Conservation (phyloP, 2,113 vertebrate species). For the Chascanopsetta lugubris region DNA sequence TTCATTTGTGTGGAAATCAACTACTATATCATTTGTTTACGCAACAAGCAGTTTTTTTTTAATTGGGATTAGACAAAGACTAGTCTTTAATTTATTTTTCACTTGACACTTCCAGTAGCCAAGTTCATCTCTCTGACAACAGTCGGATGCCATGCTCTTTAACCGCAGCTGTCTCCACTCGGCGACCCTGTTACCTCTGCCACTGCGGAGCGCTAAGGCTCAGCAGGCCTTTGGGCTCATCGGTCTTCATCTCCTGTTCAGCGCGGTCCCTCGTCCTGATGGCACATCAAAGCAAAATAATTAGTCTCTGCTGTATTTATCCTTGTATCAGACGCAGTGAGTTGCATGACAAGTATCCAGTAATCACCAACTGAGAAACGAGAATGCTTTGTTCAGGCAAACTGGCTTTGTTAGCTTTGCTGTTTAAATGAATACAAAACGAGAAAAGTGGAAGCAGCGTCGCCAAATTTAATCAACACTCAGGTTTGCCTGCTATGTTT, state of each 20-base stretch:
- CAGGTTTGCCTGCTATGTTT: conserved; percentile 1
- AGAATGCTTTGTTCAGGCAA: conserved; percentile 4
- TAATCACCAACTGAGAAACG: conserved; percentile 13
- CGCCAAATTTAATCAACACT: not conserved
- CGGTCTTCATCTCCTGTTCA: conserved; percentile 51
- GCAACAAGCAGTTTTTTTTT: conserved; percentile 16
- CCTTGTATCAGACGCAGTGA: conserved; percentile 35
- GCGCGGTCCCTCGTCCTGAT: conserved; percentile 49
- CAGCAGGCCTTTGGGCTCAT: conserved; percentile 44
- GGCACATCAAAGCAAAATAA: conserved; percentile 63
- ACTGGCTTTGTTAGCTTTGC: not conserved
- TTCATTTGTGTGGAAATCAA: conserved; percentile 52
- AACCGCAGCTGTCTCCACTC: conserved; percentile 31
- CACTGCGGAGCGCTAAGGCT: conserved; percentile 43
- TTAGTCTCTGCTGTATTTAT: conserved; percentile 68
- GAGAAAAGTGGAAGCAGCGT: not conserved
- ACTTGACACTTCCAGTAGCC: conserved; percentile 8
- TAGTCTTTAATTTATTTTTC: conserved; percentile 36
- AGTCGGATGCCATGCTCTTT: conserved; percentile 9
- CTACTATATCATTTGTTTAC: conserved; percentile 29
- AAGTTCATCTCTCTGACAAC: not conserved
- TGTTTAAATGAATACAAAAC: conserved; percentile 11
- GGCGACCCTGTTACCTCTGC: conserved; percentile 13
- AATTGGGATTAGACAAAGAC: conserved; percentile 33
- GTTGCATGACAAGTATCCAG: conserved; percentile 33